Evolutionary conservation across 2,113 vertebrate species (phyloP).

Genomic region (Nannospalax galili): DNA sequence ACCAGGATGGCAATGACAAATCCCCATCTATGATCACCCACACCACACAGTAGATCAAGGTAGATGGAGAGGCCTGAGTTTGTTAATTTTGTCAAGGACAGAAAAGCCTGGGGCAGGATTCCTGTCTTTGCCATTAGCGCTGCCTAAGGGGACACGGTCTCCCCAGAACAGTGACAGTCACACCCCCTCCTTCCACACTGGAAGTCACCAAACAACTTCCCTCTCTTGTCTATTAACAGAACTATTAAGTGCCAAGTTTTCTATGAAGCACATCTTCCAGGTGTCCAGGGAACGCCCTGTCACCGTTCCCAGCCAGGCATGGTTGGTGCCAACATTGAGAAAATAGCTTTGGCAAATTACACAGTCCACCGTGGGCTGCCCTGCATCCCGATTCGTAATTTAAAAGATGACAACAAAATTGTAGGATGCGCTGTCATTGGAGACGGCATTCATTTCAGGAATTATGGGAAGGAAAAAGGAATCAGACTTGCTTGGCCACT

Average conservation of each 20-base stretch:
- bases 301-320: neutral
- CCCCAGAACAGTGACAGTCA: neutral
- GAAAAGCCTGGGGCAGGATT: neutral
- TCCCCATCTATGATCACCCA: too few relatives aligned
- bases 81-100: neutral
- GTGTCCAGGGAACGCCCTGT: neutral
- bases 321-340: rapidly evolving
- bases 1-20: too few relatives aligned
- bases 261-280: rapidly evolving
- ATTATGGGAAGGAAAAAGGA: neutral
- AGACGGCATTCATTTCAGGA: neutral
- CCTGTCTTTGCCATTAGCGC: rapidly evolving
- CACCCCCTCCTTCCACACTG: rapidly evolving
- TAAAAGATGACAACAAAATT: conserved; percentile 22
- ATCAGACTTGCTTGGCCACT: neutral
- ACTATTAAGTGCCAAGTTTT: neutral
- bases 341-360: conserved; percentile 24
- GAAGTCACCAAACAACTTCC: neutral
- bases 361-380: rapidly evolving
- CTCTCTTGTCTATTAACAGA: neutral
- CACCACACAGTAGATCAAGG: rapidly evolving
- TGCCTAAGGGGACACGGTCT: rapidly evolving
- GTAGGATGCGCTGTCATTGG: neutral
- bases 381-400: neutral
- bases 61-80: neutral